phyloP scores from a whole-genome alignment of 2,113 vertebrate genomes.

The Emydocephalus ijimae region DNA sequence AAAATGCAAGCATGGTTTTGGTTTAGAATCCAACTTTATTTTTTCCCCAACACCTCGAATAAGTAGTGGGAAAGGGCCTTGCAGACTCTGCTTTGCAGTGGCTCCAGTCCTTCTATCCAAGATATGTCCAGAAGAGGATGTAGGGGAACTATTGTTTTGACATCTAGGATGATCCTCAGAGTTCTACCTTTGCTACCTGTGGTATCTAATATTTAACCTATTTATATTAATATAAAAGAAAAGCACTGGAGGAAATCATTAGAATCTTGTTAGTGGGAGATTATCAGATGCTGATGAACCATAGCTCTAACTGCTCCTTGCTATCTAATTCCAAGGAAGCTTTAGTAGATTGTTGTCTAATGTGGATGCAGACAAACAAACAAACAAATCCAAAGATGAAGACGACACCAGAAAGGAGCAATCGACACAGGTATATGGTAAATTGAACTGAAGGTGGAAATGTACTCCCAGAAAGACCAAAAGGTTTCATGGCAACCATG shows the following conservation, averaged over 20 bases:
- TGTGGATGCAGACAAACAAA: background rate
- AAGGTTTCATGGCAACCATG: background rate
- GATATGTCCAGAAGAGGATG: background rate
- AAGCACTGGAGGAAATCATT: background rate
- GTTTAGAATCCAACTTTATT: background rate
- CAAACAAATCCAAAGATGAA: background rate
- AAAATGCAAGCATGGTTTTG: background rate
- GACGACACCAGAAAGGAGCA: background rate
- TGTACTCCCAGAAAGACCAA: background rate
- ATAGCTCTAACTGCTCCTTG: background rate
- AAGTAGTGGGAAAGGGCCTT: background rate
- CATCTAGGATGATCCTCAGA: background rate
- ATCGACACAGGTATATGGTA: background rate
- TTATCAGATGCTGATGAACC: background rate
- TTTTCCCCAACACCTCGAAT: background rate
- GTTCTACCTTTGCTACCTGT: background rate
- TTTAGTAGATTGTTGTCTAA: background rate
- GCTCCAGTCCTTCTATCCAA: background rate
- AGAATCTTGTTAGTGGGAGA: background rate
- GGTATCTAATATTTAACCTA: background rate
- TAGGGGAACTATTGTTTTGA: background rate
- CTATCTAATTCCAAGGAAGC: background rate
- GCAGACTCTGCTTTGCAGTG: background rate
- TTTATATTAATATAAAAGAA: background rate
- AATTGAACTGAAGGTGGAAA: background rate